Percentiles rank a stretch among this genome's conserved stretches.
These are phyloP conservation scores for Apodemus agrarius DNA, from an alignment of 2,797 vertebrate species.

Conservation along the genomic window DNA sequence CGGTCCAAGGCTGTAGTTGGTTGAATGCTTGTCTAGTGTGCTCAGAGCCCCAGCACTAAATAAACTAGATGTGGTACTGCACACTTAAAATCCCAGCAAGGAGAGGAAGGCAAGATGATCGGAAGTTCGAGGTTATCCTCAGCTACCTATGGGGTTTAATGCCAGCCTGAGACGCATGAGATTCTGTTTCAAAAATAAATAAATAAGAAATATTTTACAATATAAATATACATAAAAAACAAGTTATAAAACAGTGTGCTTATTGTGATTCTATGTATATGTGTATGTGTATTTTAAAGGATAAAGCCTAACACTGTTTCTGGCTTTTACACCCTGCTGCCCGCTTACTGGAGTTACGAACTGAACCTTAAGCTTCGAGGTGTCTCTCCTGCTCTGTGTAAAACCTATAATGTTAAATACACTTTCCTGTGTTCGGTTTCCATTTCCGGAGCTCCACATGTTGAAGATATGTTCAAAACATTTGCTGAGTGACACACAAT, in stretches of 20 bases:
- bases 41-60: neutral
- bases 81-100: neutral
- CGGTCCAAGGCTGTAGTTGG: neutral
- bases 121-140: neutral
- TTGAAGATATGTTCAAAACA: neutral
- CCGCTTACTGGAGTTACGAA: rapidly evolving
- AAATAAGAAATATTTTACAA: neutral
- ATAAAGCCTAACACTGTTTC: neutral
- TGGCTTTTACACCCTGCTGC: neutral
- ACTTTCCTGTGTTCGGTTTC: neutral
- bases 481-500: constrained; percentile 1
- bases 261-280: neutral
- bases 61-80: too few relatives aligned
- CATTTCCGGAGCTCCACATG: neutral
- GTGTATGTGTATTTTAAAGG: neutral
- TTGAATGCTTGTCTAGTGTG: neutral
- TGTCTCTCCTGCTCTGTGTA: neutral
- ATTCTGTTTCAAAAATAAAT: neutral
- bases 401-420: neutral
- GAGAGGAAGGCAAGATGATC: neutral
- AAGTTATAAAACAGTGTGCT: neutral
- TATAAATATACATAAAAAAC: neutral
- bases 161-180: neutral
- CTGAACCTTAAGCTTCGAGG: rapidly evolving
- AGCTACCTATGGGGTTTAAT: neutral